Base-by-base conservation (phyloP, 2,797 vertebrate species). In the Lemur catta region DNA sequence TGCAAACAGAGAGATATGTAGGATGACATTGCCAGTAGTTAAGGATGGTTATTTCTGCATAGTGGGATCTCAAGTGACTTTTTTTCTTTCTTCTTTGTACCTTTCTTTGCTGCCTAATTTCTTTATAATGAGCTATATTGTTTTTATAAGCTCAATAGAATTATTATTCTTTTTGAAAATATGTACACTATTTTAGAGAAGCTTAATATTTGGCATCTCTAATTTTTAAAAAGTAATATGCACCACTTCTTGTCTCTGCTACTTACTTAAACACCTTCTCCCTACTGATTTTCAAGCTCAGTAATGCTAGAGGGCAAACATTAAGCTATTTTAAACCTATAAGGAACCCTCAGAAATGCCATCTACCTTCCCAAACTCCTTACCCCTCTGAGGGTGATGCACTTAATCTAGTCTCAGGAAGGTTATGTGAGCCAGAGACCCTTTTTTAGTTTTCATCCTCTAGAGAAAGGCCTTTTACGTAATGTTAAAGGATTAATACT, bases 401-500 rank as follows among this genome's bases (percentile, higher is more conserved):
- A 87, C 35, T 87, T 65, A 86, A 79, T 84, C 71, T 80, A 38
- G 84, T 94, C 79, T 95, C 69, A 89, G 88, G 38, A 88, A 93
- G 33, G 18, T 4, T 65, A 14, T 22, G 33, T 33, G 52, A 95
- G 57, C 71, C 88, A 86, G 69, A 88, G 84, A 89, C 20, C 0
- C 22, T 35, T 76, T 28, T 80, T 91, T 46, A 52, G 26, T 55
- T 84, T 91, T 84, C 17, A 71, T 4, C 22, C 18, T 93, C 52
- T 82, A 84, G 63, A 97, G 6, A 82, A 84, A 86, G 43, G 17
- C 4, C 55, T 91, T 93, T 89, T 75, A 78, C 33, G 63, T 69
- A 82, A 89, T 61, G 28, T 85, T 71, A 75, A 89, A 65, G 12
- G 6, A 15, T 80, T 94, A 52, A 91, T 92, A 86, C 17, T 92